phyloP scores from a whole-genome alignment of 2,113 vertebrate genomes.

The Ailurus styani region DNA sequence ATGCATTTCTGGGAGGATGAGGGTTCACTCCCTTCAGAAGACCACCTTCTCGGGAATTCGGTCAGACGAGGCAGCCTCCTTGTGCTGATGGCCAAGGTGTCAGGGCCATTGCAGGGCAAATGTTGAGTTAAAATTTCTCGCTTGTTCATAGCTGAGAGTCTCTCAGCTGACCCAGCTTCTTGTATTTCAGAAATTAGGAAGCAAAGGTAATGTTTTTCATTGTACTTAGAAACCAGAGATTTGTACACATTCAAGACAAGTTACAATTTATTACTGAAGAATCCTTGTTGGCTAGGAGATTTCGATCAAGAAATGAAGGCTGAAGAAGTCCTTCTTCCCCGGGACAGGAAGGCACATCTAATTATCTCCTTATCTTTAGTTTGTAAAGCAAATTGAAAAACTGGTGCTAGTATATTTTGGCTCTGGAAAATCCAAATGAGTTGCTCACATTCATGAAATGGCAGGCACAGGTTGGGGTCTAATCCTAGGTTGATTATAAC shows the following conservation, averaged over 20 bases:
- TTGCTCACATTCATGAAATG: neutral
- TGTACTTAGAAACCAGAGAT: neutral
- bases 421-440: neutral
- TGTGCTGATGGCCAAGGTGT: neutral
- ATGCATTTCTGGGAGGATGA: neutral
- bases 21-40: neutral
- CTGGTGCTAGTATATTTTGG: neutral
- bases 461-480: neutral
- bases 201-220: neutral
- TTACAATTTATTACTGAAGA: neutral
- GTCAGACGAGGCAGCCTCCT: neutral
- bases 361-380: neutral
- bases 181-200: neutral
- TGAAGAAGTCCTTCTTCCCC: neutral
- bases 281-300: neutral
- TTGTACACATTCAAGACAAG: neutral
- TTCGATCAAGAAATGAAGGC: neutral
- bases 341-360: neutral
- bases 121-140: neutral
- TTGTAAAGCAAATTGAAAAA: neutral
- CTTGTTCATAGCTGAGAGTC: neutral
- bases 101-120: neutral
- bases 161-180: neutral
- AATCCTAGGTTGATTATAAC: neutral
- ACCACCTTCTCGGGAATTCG: accelerated